Conservation (phyloP, 2,797 vertebrate genomes). For the Novumbra hubbsi region DNA sequence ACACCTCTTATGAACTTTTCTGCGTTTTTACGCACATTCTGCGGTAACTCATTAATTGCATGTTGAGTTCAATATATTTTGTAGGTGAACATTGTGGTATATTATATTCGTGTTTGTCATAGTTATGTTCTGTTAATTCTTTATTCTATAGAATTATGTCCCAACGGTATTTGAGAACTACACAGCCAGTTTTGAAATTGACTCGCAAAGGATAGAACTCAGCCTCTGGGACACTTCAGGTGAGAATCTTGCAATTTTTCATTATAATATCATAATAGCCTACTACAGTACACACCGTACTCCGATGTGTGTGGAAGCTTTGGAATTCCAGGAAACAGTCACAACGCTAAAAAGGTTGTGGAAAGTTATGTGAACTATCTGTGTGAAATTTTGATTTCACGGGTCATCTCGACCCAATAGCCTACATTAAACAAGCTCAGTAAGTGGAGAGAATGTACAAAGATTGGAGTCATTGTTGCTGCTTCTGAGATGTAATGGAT, state of each 20-base stretch:
- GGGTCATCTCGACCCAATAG: not conserved
- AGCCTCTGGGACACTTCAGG: conserved; percentile 91
- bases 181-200: conserved; percentile 91
- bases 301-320: not conserved
- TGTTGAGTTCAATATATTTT: not conserved
- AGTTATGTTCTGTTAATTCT: not conserved
- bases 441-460: not conserved
- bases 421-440: not conserved
- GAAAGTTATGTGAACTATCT: not conserved
- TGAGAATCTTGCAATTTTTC: conserved; percentile 60
- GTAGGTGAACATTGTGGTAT: not conserved
- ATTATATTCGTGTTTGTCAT: conserved; percentile 37
- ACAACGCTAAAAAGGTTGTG: not conserved
- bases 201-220: conserved; percentile 87
- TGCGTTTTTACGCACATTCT: not conserved
- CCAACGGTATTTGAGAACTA: conserved; percentile 92
- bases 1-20: not conserved
- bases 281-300: not conserved
- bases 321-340: not conserved
- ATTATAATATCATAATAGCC: not conserved
- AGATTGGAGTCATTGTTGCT: not conserved
- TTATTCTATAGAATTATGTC: conserved; percentile 78
- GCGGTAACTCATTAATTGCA: not conserved
- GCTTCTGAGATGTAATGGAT: conserved; percentile 4
- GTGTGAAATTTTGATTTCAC: not conserved